Conservation (phyloP, 1,140 invertebrate genomes). For the Caenorhabditis remanei region DNA sequence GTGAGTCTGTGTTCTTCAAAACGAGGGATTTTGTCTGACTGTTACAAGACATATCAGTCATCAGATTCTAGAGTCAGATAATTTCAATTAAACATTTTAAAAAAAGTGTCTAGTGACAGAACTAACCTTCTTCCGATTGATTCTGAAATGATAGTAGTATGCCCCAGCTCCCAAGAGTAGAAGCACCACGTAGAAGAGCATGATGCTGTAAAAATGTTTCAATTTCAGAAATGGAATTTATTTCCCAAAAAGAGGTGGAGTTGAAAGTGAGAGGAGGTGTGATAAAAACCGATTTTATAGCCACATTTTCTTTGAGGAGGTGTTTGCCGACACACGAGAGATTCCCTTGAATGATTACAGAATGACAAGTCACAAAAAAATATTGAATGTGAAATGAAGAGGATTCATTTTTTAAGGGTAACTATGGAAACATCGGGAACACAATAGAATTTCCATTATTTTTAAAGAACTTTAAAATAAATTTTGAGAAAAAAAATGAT, state of each 20-base stretch:
- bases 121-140: constrained; percentile 35
- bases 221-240: neutral
- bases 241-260: neutral
- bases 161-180: constrained; percentile 10
- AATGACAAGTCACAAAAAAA: constrained; percentile 21
- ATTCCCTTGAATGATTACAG: neutral
- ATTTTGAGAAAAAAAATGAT: too few species aligned
- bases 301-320: constrained; percentile 19
- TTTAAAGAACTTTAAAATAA: too few species aligned
- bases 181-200: constrained; percentile 31
- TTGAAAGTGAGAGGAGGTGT: neutral
- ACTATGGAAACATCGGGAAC: neutral
- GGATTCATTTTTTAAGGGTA: neutral
- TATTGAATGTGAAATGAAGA: neutral
- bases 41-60: too few species aligned
- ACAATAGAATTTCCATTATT: too few species aligned
- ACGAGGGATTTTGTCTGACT: too few species aligned
- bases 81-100: neutral
- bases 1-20: too few species aligned
- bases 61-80: neutral
- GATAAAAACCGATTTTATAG: constrained; percentile 46
- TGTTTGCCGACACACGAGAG: constrained; percentile 18
- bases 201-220: constrained; percentile 10
- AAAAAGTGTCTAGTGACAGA: neutral
- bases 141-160: constrained; percentile 37